A percentile compares a stretch with the other conserved stretches of the same genome.
Evolutionary conservation across 2,113 vertebrate species (phyloP).

Genomic region (Vicugna pacos): DNA sequence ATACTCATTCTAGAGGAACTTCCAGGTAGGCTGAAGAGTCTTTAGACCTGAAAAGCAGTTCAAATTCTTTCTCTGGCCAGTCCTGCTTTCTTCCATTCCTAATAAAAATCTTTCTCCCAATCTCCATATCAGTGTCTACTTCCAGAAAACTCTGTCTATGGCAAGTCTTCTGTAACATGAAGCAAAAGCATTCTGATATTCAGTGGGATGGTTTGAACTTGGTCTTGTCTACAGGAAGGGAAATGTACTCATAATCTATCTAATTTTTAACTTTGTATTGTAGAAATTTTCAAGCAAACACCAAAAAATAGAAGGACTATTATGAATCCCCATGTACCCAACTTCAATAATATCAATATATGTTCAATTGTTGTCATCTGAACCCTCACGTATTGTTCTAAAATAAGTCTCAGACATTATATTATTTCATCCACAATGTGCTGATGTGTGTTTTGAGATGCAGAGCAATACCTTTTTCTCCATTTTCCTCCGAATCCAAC

Average conservation of each 20-base stretch:
- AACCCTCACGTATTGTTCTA: background rate
- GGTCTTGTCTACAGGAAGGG: background rate
- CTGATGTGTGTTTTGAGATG: background rate
- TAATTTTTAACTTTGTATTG: conserved; percentile 14
- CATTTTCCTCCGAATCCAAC: background rate
- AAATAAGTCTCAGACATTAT: background rate
- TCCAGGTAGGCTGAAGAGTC: background rate
- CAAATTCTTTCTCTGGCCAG: background rate
- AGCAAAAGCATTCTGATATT: background rate
- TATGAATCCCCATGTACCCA: background rate
- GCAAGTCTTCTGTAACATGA: conserved; percentile 13
- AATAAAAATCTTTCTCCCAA: background rate
- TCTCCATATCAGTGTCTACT: background rate
- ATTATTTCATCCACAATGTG: background rate
- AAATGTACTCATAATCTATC: background rate
- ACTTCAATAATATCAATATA: background rate
- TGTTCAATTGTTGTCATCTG: background rate
- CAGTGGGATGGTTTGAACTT: background rate
- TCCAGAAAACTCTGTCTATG: background rate
- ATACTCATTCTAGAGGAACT: background rate
- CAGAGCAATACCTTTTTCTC: background rate
- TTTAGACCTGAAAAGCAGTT: background rate
- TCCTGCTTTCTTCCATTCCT: background rate
- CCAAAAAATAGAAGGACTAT: background rate
- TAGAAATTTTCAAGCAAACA: background rate